These are phyloP conservation scores for Tetramorium alpestre DNA, from an alignment of 1,140 invertebrate species.

Conservation along the genomic window DNA sequence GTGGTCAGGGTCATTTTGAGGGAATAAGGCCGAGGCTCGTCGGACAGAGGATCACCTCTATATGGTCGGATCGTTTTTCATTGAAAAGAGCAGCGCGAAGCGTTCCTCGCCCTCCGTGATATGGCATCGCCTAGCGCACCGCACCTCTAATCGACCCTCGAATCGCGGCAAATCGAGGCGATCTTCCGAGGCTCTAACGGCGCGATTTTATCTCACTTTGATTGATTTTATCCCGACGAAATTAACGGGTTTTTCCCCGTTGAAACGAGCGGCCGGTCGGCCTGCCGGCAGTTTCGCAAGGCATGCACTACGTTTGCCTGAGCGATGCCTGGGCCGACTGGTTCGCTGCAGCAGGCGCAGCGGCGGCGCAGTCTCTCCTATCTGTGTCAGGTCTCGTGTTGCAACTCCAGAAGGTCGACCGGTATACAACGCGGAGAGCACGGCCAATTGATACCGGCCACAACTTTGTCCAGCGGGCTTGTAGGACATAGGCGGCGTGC, in stretches of 20 bases:
- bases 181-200: conserved; percentile 24
- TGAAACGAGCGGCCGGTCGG: conserved; percentile 59
- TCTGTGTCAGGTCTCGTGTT: conserved; percentile 84
- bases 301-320: conserved; percentile 45
- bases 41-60: conserved; percentile 49
- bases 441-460: conserved; percentile 76
- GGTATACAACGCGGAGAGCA: conserved; percentile 79
- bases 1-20: conserved; percentile 50
- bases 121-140: conserved; percentile 22
- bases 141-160: conserved; percentile 36
- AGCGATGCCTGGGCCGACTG: conserved; percentile 52
- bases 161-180: conserved; percentile 13
- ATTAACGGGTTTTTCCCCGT: conserved; percentile 70
- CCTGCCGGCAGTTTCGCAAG: conserved; percentile 72
- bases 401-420: conserved; percentile 85
- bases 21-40: conserved; percentile 54
- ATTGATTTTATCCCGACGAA: conserved; percentile 64
- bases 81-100: conserved; percentile 38
- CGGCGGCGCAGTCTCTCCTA: conserved; percentile 75
- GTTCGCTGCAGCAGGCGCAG: conserved; percentile 47
- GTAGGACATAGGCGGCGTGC: conserved; percentile 61
- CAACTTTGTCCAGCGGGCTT: conserved; percentile 70
- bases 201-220: conserved; percentile 29
- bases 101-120: conserved; percentile 36
- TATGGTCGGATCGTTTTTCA: conserved; percentile 57